Evolutionary conservation across 2,888 invertebrate genomes (phyloP).

Genomic region (Melanchra persicariae): DNA sequence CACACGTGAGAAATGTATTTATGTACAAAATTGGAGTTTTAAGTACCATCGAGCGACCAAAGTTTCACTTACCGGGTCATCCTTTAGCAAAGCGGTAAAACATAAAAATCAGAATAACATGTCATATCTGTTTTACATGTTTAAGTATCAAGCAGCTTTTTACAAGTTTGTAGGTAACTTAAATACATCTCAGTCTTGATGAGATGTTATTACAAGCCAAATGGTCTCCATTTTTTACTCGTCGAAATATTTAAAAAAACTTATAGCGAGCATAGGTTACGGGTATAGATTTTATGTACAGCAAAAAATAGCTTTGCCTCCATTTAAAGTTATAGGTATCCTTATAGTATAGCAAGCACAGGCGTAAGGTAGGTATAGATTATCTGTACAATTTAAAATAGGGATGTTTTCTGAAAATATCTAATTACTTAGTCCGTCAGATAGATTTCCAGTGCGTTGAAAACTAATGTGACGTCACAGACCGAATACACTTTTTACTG

Average conservation of each 20-base stretch:
- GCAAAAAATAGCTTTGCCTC: too few species aligned
- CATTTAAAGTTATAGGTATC: too few species aligned
- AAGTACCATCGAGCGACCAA: not conserved
- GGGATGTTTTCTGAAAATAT: too few species aligned
- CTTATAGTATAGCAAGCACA: not conserved
- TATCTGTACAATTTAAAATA: too few species aligned
- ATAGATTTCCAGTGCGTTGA: too few species aligned
- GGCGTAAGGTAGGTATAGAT: too few species aligned
- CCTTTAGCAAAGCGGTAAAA: conserved; percentile 67
- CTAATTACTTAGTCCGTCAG: too few species aligned
- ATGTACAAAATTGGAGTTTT: not conserved
- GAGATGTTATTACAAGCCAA: conserved; percentile 1
- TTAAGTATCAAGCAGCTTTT: not conserved
- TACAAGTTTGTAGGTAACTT: not conserved
- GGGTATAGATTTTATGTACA: not conserved
- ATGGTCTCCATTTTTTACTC: not conserved
- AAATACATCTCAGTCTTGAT: not conserved
- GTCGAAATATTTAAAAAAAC: too few species aligned
- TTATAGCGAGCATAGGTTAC: not conserved
- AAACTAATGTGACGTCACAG: too few species aligned
- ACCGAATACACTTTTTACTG: too few species aligned
- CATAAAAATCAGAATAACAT: conserved; percentile 53
- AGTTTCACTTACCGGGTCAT: conserved; percentile 81
- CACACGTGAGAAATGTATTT: not conserved
- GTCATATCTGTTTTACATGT: conserved; percentile 22